These are phyloP conservation scores for Schizaphis graminum DNA, from an alignment of 2,888 invertebrate species.

Conservation along the genomic window DNA sequence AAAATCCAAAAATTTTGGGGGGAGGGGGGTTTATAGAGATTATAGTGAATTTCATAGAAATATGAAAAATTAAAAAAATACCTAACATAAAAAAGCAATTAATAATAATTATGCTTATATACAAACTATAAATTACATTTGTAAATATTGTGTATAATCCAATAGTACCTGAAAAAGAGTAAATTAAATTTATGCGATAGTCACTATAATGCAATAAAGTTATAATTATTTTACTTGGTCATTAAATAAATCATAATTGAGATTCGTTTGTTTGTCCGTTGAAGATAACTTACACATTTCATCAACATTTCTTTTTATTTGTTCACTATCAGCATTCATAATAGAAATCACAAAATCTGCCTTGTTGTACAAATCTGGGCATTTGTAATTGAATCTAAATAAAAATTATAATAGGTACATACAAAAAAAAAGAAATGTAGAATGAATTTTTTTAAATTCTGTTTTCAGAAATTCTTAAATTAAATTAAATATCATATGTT, in stretches of 20 bases:
- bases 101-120: not conserved
- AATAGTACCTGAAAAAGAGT: slow-evolving; percentile 33
- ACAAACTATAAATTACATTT: slow-evolving; percentile 24
- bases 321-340: slow-evolving; percentile 22
- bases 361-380: slow-evolving; percentile 44
- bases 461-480: no score
- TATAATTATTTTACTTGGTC: slow-evolving; percentile 16
- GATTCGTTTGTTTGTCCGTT: not conserved
- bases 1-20: no score
- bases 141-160: slow-evolving; percentile 49
- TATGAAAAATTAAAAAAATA: not conserved
- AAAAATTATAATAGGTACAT: not conserved
- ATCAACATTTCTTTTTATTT: slow-evolving; percentile 7
- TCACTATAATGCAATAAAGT: not conserved
- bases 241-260: slow-evolving; percentile 33
- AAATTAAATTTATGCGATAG: not conserved
- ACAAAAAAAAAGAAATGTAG: not conserved
- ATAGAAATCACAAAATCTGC: slow-evolving; percentile 48
- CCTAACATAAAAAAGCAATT: not conserved
- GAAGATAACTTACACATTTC: slow-evolving; percentile 54
- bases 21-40: no score
- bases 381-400: slow-evolving; percentile 40
- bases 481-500: no score
- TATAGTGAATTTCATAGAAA: not conserved
- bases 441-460: no score